Percentiles rank a stretch among this genome's conserved stretches.
phyloP scores from a whole-genome alignment of 2,113 vertebrate genomes.

The Bettongia penicillata region DNA sequence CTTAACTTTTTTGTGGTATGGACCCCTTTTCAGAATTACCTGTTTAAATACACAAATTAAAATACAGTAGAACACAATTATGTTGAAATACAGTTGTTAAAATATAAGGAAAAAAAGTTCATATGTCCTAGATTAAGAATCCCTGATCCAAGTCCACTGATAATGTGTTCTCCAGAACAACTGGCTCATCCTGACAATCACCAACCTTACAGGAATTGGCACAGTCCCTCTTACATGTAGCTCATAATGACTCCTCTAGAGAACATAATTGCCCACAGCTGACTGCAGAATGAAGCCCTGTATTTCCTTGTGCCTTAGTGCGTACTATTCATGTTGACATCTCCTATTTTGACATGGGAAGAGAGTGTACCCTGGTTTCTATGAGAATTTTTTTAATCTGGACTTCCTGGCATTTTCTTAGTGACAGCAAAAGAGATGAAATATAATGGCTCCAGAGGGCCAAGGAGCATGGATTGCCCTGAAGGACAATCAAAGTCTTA shows the following conservation, averaged over 20 bases:
- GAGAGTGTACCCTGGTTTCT: neutral
- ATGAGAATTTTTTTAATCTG: neutral
- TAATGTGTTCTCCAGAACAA: neutral
- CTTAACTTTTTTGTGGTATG: neutral
- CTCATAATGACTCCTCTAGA: neutral
- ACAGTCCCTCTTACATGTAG: neutral
- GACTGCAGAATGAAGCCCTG: neutral
- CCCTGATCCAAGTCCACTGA: neutral
- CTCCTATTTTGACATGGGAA: neutral
- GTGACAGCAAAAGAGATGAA: neutral
- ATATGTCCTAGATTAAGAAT: neutral
- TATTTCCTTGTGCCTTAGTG: neutral
- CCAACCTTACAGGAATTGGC: neutral
- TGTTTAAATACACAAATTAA: neutral
- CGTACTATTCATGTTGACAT: neutral
- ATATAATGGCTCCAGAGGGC: neutral
- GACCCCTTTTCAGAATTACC: neutral
- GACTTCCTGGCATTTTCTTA: neutral
- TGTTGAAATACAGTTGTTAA: neutral
- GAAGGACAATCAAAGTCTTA: neutral
- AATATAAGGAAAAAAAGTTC: neutral
- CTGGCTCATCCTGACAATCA: neutral
- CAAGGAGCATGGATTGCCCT: neutral
- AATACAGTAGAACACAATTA: neutral
- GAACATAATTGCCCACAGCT: neutral